Percentiles rank a stretch among this genome's conserved stretches.
Evolutionary conservation across 2,888 invertebrate species (phyloP).

Genomic region (Melikaiella ostensackeni): DNA sequence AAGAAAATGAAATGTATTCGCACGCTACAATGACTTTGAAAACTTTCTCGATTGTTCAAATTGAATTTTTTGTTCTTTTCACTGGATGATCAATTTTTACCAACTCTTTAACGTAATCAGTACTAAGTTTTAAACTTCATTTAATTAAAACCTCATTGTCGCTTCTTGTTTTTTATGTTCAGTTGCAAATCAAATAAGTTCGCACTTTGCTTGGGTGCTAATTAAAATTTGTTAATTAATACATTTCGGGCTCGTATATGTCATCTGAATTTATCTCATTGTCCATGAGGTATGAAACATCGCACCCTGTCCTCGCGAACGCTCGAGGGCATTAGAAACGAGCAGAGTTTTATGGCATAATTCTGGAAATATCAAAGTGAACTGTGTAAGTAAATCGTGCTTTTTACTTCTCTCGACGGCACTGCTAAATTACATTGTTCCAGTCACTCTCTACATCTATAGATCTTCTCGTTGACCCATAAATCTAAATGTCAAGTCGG

Average conservation of each 20-base stretch:
- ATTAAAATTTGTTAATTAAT: slow-evolving; percentile 15
- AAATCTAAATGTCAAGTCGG: slow-evolving; percentile 1
- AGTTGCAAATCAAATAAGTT: background rate
- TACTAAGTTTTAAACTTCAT: background rate
- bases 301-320: background rate
- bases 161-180: background rate
- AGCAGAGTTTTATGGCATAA: slow-evolving; percentile 13
- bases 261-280: background rate
- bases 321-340: slow-evolving; percentile 6
- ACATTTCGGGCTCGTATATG: background rate
- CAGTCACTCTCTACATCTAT: background rate
- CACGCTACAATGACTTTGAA: background rate
- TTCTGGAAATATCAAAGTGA: background rate
- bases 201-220: background rate
- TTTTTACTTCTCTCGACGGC: background rate
- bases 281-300: background rate
- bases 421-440: slow-evolving; percentile 7
- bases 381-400: background rate
- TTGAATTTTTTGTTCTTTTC: background rate
- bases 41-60: background rate
- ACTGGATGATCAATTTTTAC: background rate
- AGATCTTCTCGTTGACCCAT: slow-evolving; percentile 5
- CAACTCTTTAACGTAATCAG: background rate
- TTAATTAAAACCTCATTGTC: background rate
- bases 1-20: background rate